Evolutionary conservation across 2,888 invertebrate species (phyloP).

Genomic region (Drosophila pegasa): DNA sequence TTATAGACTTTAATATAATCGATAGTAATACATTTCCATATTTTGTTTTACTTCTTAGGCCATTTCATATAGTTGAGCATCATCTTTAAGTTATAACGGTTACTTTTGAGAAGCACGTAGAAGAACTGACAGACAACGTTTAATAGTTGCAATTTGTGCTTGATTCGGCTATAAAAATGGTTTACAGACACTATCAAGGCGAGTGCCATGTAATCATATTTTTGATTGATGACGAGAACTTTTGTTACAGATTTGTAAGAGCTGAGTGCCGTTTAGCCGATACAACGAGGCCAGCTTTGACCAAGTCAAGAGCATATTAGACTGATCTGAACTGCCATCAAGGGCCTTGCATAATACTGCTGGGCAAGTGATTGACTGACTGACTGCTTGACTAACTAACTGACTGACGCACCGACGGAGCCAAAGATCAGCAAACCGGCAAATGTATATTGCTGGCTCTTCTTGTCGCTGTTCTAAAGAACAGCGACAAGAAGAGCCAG

Average conservation of each 20-base stretch:
- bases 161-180: background rate
- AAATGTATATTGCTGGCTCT: too few species aligned
- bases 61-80: background rate
- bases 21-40: background rate
- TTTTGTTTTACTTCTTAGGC: background rate
- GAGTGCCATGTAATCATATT: background rate
- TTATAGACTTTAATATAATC: too few species aligned
- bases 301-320: conserved; percentile 25
- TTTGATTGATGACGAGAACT: conserved; percentile 9
- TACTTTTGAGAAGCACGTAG: background rate
- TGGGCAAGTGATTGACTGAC: conserved; percentile 36
- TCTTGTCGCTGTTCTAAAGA: too few species aligned
- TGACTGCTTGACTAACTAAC: conserved; percentile 21
- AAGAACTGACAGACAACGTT: background rate
- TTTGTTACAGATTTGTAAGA: background rate
- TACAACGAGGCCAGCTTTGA: conserved; percentile 5
- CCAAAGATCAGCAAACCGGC: conserved; percentile 58
- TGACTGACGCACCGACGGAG: conserved; percentile 26
- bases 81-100: background rate
- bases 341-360: conserved; percentile 40
- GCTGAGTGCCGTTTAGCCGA: conserved; percentile 10
- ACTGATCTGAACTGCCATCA: conserved; percentile 25
- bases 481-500: conserved; percentile 33
- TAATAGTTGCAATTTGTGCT: background rate
- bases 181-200: background rate